These are phyloP conservation scores for Zapornia atra DNA, from an alignment of 2,113 vertebrate species.

Conservation along the genomic window DNA sequence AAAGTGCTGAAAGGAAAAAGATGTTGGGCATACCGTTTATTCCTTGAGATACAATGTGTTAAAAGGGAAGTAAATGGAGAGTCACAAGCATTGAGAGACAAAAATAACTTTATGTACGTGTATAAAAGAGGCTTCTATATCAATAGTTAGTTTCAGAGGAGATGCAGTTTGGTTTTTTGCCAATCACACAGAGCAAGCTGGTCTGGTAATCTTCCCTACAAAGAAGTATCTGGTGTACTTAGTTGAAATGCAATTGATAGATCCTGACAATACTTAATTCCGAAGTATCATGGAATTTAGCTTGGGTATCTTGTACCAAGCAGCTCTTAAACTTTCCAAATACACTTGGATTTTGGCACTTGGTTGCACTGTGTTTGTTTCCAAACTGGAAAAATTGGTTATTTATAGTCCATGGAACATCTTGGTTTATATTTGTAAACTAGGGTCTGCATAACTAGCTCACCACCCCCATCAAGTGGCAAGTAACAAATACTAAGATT, in stretches of 20 bases:
- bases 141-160: neutral
- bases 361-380: neutral
- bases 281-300: neutral
- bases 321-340: neutral
- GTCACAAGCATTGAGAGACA: neutral
- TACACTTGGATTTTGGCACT: neutral
- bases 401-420: neutral
- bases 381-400: neutral
- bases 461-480: slow-evolving; percentile 20
- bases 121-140: neutral
- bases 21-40: neutral
- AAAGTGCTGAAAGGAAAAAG: neutral
- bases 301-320: neutral
- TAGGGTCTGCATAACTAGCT: neutral
- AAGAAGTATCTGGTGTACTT: neutral
- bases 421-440: neutral
- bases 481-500: neutral
- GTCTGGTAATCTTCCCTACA: neutral
- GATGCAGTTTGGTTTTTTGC: neutral
- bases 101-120: neutral
- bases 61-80: neutral
- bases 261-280: neutral
- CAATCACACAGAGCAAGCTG: neutral
- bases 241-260: neutral
- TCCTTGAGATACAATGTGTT: neutral